Base-by-base conservation (phyloP, 2,888 invertebrate species). In the Luperina nickerlii region DNA sequence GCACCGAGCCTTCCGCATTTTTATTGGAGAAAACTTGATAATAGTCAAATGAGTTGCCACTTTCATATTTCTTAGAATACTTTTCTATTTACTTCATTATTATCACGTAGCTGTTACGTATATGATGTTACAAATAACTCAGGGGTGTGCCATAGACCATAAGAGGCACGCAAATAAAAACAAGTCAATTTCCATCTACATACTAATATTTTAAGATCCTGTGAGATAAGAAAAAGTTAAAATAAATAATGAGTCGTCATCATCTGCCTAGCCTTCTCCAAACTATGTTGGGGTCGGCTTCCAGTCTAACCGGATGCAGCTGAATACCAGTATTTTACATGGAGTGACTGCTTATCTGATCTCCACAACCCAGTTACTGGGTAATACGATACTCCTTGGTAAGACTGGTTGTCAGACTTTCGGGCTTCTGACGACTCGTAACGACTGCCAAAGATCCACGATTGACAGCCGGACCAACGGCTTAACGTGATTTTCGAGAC, bases 21-120 rank as follows among this genome's bases (percentile, higher is more conserved):
- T 87, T 87, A 84, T 84, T 73, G 83, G 88, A 88, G 86, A 89
- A 54, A 89, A 87, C 79, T 74, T 75, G 77, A 63, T 79, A 85
- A 73, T 72, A 87, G 72, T 77, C 78, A 88, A 87, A 89, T 89
- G 80, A 87, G 67, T 71, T 60, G 11, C 51, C 38, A 70, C 85
- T 85, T 85, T 85, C 86, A 85, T 85, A 76, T 73, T 85, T 85
- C 85, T 88, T 70, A 73, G 85, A 85, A 70, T 0, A 69, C 1
- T 80, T 85, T 87, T 85, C 76, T 45, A 45, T 73, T 66, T 86
- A 54, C 24, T 32, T 54, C 57, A 63, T 62, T 51, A 66, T 74
- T 62, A 76, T 57, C 45, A 27, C 63, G 27, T 62, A 48, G 38
- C 15, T 24, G n/a, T 66, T 38, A 38, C 42, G 32, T 48, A 15